A percentile compares a stretch with the other conserved stretches of the same genome.
These are phyloP conservation scores for Julus scandinavius DNA, from an alignment of 2,888 invertebrate species.

Conservation along the genomic window DNA sequence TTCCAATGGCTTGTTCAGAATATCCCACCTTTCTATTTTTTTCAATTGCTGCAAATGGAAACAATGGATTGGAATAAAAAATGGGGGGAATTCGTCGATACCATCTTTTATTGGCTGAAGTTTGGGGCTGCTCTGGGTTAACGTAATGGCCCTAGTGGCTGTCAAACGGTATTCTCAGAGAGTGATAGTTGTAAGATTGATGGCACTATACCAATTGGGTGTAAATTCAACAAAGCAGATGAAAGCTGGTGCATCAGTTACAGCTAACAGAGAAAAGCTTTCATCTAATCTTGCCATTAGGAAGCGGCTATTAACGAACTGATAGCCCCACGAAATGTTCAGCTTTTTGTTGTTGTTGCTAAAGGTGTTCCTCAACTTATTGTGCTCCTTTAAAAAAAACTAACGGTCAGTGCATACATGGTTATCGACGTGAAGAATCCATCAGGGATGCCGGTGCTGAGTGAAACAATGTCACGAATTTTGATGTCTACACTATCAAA, in stretches of 20 bases:
- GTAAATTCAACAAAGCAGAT: constrained; percentile 42
- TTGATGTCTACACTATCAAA: background rate
- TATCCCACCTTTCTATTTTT: constrained; percentile 7
- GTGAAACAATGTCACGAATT: background rate
- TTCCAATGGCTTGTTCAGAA: background rate
- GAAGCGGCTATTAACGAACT: constrained; percentile 5
- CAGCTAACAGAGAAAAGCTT: constrained; percentile 42
- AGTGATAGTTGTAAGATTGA: constrained; percentile 34
- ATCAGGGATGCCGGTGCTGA: background rate
- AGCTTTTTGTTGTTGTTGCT: no score
- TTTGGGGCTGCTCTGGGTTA: constrained; percentile 20
- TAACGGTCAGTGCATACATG: background rate
- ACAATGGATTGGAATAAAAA: constrained; percentile 9
- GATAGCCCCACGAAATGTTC: background rate
- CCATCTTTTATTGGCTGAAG: constrained; percentile 15
- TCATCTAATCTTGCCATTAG: constrained; percentile 28
- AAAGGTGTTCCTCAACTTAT: background rate
- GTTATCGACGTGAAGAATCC: background rate
- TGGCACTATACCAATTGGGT: constrained; percentile 30
- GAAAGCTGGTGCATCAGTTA: constrained; percentile 42
- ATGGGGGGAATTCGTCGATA: background rate
- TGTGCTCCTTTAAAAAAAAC: background rate
- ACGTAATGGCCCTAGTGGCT: constrained; percentile 13
- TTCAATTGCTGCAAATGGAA: constrained; percentile 15
- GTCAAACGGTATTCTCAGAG: constrained; percentile 8